Conservation (phyloP, 2,888 invertebrate genomes). For the Abrostola tripartita region DNA sequence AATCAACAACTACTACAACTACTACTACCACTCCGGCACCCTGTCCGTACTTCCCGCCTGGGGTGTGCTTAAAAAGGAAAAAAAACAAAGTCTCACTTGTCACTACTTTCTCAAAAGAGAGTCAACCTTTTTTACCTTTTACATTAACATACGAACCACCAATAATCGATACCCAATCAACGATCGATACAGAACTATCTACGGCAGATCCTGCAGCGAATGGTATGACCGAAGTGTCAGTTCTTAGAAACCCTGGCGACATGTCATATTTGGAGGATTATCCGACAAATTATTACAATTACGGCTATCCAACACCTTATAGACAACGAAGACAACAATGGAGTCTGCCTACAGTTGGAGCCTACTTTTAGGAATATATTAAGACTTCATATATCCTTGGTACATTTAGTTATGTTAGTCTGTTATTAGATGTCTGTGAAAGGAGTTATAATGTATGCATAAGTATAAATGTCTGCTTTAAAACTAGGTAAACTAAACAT, state of each 20-base stretch:
- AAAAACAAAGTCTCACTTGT: not conserved
- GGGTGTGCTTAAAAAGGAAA: constrained; percentile 23
- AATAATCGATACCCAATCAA: not conserved
- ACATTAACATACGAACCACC: not conserved
- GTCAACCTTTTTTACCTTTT: not conserved
- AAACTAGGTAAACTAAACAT: too few species aligned
- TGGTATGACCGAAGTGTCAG: not conserved
- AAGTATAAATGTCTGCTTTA: too few species aligned
- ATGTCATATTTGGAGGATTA: not conserved
- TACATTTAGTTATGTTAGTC: too few species aligned
- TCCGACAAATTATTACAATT: constrained; percentile 18
- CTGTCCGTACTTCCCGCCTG: constrained; percentile 32
- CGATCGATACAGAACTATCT: not conserved
- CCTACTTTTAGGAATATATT: not conserved
- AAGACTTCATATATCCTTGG: too few species aligned
- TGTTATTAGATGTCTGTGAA: too few species aligned
- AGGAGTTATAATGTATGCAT: too few species aligned
- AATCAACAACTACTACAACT: constrained; percentile 5
- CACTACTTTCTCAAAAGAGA: not conserved
- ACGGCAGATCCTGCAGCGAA: not conserved
- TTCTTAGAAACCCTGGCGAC: not conserved
- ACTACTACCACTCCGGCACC: constrained; percentile 5
- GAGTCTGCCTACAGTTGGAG: not conserved
- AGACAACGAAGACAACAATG: not conserved
- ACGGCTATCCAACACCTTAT: not conserved